Evolutionary conservation across 2,797 vertebrate species (phyloP).

Genomic region (Myiotriccus ornatus): DNA sequence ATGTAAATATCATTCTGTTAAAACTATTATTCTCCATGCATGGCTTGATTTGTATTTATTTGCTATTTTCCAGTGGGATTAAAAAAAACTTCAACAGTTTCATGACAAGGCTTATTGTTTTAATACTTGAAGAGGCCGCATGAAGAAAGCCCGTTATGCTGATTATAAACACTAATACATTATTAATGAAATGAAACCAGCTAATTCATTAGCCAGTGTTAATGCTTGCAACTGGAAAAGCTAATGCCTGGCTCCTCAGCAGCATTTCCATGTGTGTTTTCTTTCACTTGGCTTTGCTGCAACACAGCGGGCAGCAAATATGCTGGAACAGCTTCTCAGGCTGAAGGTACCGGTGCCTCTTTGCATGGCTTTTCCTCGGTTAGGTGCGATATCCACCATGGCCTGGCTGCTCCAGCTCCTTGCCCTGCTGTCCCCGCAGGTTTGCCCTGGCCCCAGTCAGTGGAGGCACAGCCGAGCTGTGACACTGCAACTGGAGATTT

Average conservation of each 20-base stretch:
- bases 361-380: neutral
- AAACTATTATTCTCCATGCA: neutral
- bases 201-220: neutral
- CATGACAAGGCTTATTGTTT: neutral
- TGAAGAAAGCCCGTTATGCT: neutral
- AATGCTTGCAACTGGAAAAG: neutral
- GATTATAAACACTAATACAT: neutral
- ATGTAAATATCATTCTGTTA: neutral
- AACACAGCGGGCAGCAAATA: rapidly evolving
- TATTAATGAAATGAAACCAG: neutral
- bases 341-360: neutral
- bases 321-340: rapidly evolving
- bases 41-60: neutral
- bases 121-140: neutral
- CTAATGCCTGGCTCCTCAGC: neutral
- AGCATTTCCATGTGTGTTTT: neutral
- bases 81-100: neutral
- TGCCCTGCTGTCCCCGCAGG: neutral
- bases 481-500: neutral
- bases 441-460: neutral
- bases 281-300: neutral
- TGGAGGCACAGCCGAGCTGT: neutral
- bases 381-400: neutral
- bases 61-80: neutral
- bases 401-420: neutral